Evolutionary conservation across 2,113 vertebrate genomes (phyloP).

Genomic region (Lates calcarifer): DNA sequence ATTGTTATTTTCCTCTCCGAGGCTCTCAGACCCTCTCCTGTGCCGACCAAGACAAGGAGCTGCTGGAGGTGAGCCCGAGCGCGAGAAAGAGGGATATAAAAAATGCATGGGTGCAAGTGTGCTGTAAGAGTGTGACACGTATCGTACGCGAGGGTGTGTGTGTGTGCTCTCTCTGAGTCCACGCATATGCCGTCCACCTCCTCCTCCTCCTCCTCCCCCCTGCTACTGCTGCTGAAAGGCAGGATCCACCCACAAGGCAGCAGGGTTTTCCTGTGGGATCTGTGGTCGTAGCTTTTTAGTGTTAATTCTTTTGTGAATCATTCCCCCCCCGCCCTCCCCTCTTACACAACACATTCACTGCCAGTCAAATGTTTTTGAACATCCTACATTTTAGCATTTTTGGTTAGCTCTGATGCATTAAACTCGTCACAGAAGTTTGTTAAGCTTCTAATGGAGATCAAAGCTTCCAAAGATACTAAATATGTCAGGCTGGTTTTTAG

Average conservation of each 20-base stretch:
- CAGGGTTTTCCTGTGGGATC: conserved; percentile 52
- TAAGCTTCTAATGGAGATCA: background rate
- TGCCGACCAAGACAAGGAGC: conserved; percentile 84
- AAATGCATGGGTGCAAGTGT: conserved; percentile 22
- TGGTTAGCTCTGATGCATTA: background rate
- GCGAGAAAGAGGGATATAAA: conserved; percentile 18
- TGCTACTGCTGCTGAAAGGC: conserved; percentile 23
- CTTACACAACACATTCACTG: conserved; percentile 24
- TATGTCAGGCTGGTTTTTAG: background rate
- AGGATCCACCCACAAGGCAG: conserved; percentile 44
- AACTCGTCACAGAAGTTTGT: background rate
- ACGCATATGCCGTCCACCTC: conserved; percentile 31
- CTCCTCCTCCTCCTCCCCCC: conserved; percentile 7
- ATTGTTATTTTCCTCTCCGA: conserved; percentile 48
- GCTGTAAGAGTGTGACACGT: conserved; percentile 41
- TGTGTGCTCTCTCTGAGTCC: conserved; percentile 55
- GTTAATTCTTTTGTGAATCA: conserved; percentile 47
- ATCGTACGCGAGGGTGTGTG: conserved; percentile 39
- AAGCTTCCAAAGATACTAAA: background rate
- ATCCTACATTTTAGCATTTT: conserved; percentile 46
- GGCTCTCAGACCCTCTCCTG: conserved; percentile 93
- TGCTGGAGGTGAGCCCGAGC: conserved; percentile 85
- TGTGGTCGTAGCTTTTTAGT: conserved; percentile 25
- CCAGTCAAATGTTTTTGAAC: conserved; percentile 37
- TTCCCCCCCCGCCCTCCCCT: conserved; percentile 32